Conservation (phyloP, 2,797 vertebrate species). For the Gymnothorax javanicus region DNA sequence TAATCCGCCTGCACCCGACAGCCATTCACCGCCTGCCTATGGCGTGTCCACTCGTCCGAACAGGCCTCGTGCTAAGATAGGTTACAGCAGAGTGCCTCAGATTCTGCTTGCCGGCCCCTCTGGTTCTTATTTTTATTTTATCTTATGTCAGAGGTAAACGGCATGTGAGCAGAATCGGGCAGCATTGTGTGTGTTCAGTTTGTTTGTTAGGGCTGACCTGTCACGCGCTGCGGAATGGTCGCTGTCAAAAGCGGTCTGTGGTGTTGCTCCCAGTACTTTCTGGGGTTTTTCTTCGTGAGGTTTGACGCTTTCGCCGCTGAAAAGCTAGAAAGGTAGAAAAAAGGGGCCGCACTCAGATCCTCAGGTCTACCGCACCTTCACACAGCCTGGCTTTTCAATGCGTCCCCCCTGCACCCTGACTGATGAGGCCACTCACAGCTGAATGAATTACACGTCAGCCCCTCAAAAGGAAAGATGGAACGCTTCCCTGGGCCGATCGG, state of each 20-base stretch:
- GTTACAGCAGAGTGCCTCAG: not conserved
- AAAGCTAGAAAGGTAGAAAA: not conserved
- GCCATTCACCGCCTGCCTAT: not conserved
- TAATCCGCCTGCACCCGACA: not conserved
- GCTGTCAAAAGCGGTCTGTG: not conserved
- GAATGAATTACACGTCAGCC: slow-evolving; percentile 29
- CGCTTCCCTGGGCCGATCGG: slow-evolving; percentile 15
- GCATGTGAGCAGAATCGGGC: not conserved
- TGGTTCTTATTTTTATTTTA: not conserved
- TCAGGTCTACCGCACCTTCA: not conserved
- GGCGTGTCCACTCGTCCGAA: not conserved
- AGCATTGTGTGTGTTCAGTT: not conserved
- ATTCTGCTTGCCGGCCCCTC: not conserved
- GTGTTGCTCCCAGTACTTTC: not conserved
- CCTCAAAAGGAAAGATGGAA: slow-evolving; percentile 20
- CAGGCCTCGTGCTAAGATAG: not conserved
- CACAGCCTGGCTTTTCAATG: not conserved
- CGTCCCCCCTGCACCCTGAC: not conserved
- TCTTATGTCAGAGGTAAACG: not conserved
- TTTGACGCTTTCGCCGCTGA: not conserved
- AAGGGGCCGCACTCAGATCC: not conserved
- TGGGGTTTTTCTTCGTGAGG: not conserved
- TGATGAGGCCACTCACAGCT: slow-evolving; percentile 22
- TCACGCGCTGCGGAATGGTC: not conserved
- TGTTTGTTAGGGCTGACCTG: not conserved